phyloP scores from a whole-genome alignment of 2,888 invertebrate genomes.

The Mimas tiliae region DNA sequence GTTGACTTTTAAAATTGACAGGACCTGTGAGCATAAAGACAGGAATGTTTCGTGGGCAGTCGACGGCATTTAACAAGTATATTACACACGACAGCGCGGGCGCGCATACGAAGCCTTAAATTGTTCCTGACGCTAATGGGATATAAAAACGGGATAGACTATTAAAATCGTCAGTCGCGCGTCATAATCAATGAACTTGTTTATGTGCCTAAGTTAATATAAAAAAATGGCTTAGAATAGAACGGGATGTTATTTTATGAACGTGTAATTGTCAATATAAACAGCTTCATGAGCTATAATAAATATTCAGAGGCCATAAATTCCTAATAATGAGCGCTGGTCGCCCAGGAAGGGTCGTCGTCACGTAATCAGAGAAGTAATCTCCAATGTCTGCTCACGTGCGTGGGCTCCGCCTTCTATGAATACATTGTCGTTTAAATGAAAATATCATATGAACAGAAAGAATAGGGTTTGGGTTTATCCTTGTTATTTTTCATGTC shows the following conservation, averaged over 20 bases:
- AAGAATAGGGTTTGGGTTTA: neutral
- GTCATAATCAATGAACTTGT: constrained; percentile 22
- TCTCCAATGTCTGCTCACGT: constrained; percentile 76
- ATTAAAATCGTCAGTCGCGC: constrained; percentile 2
- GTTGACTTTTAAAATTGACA: constrained; percentile 48
- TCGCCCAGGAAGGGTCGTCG: constrained; percentile 64
- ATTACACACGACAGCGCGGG: constrained; percentile 41
- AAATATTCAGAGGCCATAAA: constrained; percentile 41
- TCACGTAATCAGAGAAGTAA: constrained; percentile 77
- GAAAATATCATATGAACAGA: neutral
- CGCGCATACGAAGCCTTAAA: constrained; percentile 36
- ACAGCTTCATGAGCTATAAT: constrained; percentile 10
- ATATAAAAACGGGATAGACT: neutral
- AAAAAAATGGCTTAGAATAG: constrained; percentile 13
- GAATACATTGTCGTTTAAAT: constrained; percentile 56
- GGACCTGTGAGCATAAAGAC: constrained; percentile 50
- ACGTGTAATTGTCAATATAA: constrained; percentile 15
- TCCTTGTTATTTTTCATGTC: neutral
- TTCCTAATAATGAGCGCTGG: constrained; percentile 55
- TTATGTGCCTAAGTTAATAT: constrained; percentile 4
- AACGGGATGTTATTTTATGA: constrained; percentile 20
- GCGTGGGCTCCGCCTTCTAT: constrained; percentile 58
- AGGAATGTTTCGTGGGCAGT: constrained; percentile 50
- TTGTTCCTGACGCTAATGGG: constrained; percentile 35
- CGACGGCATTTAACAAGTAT: constrained; percentile 38